Conservation (phyloP, 2,888 invertebrate genomes). For the Caenorhabditis virilis region DNA sequence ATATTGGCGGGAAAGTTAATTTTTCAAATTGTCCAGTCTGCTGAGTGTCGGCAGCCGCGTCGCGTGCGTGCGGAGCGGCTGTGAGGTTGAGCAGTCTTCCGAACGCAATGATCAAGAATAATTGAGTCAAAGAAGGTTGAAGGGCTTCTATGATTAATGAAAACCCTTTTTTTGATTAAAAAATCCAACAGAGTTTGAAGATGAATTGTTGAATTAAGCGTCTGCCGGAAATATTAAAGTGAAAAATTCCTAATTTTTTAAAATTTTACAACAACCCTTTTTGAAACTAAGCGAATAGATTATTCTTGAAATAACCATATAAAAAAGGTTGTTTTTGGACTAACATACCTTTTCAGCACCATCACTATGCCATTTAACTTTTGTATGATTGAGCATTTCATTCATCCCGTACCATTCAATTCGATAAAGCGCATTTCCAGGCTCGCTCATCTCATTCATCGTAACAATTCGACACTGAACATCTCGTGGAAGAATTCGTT, state of each 20-base stretch:
- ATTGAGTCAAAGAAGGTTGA: too few species aligned
- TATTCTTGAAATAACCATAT: background rate
- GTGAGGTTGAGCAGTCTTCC: too few species aligned
- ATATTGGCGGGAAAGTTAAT: too few species aligned
- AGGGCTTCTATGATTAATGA: too few species aligned
- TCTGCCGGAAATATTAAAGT: conserved; percentile 1
- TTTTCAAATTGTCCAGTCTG: too few species aligned
- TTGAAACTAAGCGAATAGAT: too few species aligned
- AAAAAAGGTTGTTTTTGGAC: background rate
- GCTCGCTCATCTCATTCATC: conserved; percentile 48
- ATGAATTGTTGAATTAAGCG: too few species aligned
- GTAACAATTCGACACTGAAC: conserved; percentile 58
- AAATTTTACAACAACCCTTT: conserved; percentile 1
- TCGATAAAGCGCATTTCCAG: conserved; percentile 56
- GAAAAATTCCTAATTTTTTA: conserved; percentile 1
- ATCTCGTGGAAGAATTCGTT: conserved; percentile 51
- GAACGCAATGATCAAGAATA: too few species aligned
- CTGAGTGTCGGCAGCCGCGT: too few species aligned
- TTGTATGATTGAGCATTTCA: conserved; percentile 54
- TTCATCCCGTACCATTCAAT: conserved; percentile 63
- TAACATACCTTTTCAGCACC: conserved; percentile 58
- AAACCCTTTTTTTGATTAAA: too few species aligned
- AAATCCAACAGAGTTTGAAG: too few species aligned
- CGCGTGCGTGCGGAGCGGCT: too few species aligned
- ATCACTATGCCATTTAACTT: conserved; percentile 58